A percentile compares a stretch with the other conserved stretches of the same genome.
These are phyloP conservation scores for Gisinianus flammeolus DNA, from an alignment of 2,888 invertebrate genomes.

Conservation along the genomic window DNA sequence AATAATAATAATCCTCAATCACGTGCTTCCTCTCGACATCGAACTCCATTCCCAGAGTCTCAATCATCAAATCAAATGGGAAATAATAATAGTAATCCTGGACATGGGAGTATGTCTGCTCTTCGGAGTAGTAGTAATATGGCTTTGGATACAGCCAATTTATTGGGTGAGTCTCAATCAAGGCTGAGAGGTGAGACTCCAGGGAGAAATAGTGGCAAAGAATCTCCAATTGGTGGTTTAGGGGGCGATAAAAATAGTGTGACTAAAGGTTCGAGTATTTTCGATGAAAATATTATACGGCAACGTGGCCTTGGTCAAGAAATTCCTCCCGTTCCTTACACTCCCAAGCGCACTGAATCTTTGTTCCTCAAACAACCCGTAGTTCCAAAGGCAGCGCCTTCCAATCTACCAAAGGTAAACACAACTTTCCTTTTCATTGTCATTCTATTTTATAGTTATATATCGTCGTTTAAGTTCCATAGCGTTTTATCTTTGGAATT, in stretches of 20 bases:
- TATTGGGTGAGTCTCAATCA: constrained; percentile 50
- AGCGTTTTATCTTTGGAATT: too few species aligned
- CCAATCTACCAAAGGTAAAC: constrained; percentile 56
- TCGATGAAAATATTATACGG: constrained; percentile 81
- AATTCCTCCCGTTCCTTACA: constrained; percentile 76
- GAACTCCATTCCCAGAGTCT: constrained; percentile 56
- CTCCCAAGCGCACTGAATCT: constrained; percentile 90
- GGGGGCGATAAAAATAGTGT: constrained; percentile 50
- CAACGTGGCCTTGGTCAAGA: constrained; percentile 85
- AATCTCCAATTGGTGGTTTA: constrained; percentile 47
- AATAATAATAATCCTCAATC: constrained; percentile 68
- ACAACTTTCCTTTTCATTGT: constrained; percentile 23
- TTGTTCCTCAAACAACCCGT: constrained; percentile 72
- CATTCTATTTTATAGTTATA: too few species aligned
- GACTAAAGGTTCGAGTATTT: constrained; percentile 64
- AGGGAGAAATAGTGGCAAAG: constrained; percentile 64
- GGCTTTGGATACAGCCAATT: constrained; percentile 45
- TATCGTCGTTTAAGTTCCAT: not conserved
- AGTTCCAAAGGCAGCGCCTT: constrained; percentile 49
- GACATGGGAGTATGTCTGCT: constrained; percentile 28
- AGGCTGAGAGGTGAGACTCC: constrained; percentile 59
- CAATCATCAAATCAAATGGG: not conserved
- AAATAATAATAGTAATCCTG: constrained; percentile 27
- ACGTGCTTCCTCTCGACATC: constrained; percentile 62
- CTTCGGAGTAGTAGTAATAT: constrained; percentile 47